These are phyloP conservation scores for Drosophila nigrodunni DNA, from an alignment of 1,140 invertebrate genomes.

Conservation along the genomic window DNA sequence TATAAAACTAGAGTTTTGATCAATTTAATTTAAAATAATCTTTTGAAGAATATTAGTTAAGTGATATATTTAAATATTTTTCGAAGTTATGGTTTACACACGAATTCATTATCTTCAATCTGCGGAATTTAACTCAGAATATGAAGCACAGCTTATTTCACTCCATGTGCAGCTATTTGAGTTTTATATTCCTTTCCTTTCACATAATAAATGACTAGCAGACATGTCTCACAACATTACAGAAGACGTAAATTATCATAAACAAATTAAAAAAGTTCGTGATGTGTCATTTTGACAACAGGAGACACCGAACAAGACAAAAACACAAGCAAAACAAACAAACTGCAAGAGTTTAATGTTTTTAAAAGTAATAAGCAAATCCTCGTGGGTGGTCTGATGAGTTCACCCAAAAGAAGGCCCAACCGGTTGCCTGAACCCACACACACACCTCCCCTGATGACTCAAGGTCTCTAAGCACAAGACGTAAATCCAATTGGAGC, in stretches of 20 bases:
- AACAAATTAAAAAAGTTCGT: slow-evolving; percentile 83
- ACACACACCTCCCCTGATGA: slow-evolving; percentile 22
- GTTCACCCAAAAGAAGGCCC: slow-evolving; percentile 14
- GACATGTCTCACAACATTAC: slow-evolving; percentile 55
- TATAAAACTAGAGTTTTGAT: too few relatives aligned
- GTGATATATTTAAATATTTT: too few relatives aligned
- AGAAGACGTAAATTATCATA: slow-evolving; percentile 79
- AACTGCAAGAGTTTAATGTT: slow-evolving; percentile 54
- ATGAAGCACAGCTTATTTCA: not conserved
- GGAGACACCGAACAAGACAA: not conserved
- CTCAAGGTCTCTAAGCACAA: slow-evolving; percentile 46
- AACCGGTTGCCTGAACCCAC: slow-evolving; percentile 2
- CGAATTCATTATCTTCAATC: slow-evolving; percentile 14
- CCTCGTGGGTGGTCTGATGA: slow-evolving; percentile 68
- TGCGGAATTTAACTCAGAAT: not conserved
- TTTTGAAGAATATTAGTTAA: too few relatives aligned
- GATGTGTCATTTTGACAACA: slow-evolving; percentile 74
- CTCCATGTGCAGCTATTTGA: slow-evolving; percentile 21
- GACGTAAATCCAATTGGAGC: slow-evolving; percentile 77
- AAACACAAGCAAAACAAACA: slow-evolving; percentile 8
- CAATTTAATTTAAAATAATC: too few relatives aligned
- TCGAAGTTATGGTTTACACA: not conserved
- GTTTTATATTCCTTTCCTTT: slow-evolving; percentile 21
- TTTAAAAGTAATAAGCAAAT: slow-evolving; percentile 75
- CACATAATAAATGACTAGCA: slow-evolving; percentile 62